phyloP scores from a whole-genome alignment of 2,113 vertebrate genomes.

The Elaphurus davidianus region DNA sequence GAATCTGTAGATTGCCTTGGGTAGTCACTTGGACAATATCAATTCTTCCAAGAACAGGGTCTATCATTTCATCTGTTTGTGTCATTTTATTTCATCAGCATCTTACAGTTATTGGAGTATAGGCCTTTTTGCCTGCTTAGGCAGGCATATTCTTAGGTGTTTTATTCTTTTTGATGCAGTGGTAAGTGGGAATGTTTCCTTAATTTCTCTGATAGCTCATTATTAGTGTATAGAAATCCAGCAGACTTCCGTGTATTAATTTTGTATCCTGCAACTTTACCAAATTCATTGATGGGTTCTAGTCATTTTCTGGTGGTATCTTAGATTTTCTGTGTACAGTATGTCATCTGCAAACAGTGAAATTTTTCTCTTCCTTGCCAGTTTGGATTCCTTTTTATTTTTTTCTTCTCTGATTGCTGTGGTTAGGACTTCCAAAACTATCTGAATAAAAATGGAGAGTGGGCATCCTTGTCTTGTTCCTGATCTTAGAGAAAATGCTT shows the following conservation, averaged over 20 bases:
- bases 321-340: background rate
- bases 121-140: background rate
- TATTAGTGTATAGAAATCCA: background rate
- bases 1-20: background rate
- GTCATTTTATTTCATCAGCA: background rate
- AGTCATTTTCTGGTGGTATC: background rate
- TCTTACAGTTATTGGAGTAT: background rate
- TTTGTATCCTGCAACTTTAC: background rate
- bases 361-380: background rate
- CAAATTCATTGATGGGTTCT: background rate
- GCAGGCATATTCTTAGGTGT: background rate
- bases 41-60: background rate
- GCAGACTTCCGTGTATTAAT: background rate
- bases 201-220: background rate
- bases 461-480: background rate
- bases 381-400: background rate
- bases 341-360: background rate
- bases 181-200: background rate
- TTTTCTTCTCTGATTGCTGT: background rate
- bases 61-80: background rate
- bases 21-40: background rate
- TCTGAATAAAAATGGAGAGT: background rate
- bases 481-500: background rate
- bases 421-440: background rate
- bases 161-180: background rate